Percentiles rank a stretch among this genome's conserved stretches.
These are phyloP conservation scores for Catamblyrhynchus diadema DNA, from an alignment of 2,797 vertebrate genomes.

Conservation along the genomic window DNA sequence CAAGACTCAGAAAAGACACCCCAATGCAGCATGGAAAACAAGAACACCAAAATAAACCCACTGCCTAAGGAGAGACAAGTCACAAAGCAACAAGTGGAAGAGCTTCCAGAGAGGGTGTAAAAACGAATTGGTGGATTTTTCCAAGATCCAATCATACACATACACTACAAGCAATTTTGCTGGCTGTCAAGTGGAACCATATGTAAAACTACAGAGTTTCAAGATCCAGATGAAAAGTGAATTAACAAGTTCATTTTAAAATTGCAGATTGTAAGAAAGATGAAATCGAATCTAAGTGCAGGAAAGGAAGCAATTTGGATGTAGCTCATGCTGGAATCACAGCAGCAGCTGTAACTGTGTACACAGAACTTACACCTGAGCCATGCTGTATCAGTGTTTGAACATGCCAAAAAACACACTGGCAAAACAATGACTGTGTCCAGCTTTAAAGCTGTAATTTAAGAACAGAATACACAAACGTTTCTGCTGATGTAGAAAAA, in stretches of 20 bases:
- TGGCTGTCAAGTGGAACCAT: background rate
- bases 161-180: background rate
- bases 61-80: background rate
- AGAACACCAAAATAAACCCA: background rate
- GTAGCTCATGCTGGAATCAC: background rate
- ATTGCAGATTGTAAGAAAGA: background rate
- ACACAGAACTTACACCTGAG: slow-evolving; percentile 1
- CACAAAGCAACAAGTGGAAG: background rate
- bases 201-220: background rate
- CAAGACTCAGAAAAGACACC: background rate
- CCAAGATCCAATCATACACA: background rate
- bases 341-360: slow-evolving; percentile 18
- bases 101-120: background rate
- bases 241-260: background rate
- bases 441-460: background rate
- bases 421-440: background rate
- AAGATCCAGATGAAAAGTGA: background rate
- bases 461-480: background rate
- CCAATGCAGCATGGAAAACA: background rate
- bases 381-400: background rate
- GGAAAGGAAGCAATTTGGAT: background rate
- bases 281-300: background rate
- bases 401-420: background rate
- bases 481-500: background rate
- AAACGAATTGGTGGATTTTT: background rate